Percentiles rank a stretch among this genome's conserved stretches.
Conservation (phyloP, 2,888 invertebrate species). For the Diadromus collaris region DNA sequence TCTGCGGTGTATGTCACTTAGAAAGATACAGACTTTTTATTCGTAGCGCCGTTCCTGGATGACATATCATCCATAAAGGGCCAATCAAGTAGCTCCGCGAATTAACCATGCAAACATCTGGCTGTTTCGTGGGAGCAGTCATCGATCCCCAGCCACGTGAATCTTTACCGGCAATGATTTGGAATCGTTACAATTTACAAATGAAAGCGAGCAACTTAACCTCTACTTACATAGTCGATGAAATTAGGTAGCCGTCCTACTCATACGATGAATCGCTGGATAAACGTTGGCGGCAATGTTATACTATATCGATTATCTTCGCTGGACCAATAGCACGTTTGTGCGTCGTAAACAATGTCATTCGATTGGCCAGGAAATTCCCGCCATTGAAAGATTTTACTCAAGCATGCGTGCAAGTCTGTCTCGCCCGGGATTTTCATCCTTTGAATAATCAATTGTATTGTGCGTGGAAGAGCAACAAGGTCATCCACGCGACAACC, state of each 20-base stretch:
- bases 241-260: background rate
- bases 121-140: conserved; percentile 45
- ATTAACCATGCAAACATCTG: conserved; percentile 70
- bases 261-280: background rate
- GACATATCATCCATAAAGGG: conserved; percentile 68
- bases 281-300: conserved; percentile 60
- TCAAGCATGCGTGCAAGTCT: conserved; percentile 49
- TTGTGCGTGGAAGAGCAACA: conserved; percentile 30
- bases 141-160: conserved; percentile 14
- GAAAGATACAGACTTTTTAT: background rate
- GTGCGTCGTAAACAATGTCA: conserved; percentile 72
- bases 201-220: background rate
- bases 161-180: background rate
- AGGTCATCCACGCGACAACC: conserved; percentile 20
- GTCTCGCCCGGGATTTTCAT: conserved; percentile 38
- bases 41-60: conserved; percentile 65
- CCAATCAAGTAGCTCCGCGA: conserved; percentile 66
- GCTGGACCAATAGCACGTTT: conserved; percentile 68
- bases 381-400: conserved; percentile 62
- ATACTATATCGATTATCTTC: conserved; percentile 72
- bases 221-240: conserved; percentile 5
- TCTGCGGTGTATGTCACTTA: background rate
- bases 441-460: conserved; percentile 49
- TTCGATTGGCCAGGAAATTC: conserved; percentile 68
- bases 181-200: background rate